These are phyloP conservation scores for Steinernema scapterisci DNA, from an alignment of 2,888 invertebrate genomes.

Conservation along the genomic window DNA sequence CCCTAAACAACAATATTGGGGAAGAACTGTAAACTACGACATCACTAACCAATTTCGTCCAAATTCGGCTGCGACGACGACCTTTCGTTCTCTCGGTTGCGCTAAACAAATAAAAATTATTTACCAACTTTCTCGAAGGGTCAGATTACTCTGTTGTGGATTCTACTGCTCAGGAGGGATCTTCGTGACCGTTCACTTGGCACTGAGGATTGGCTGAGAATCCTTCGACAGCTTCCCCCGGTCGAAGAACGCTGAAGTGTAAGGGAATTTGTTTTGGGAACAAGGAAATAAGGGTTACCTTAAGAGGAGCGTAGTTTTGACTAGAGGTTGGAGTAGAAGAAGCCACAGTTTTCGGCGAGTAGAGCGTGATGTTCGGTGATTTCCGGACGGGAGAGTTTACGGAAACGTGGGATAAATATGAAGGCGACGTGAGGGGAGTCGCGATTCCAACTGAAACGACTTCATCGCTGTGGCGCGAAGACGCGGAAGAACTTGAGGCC, in stretches of 20 bases:
- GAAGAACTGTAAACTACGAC: no score
- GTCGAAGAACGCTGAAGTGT: conserved; percentile 4
- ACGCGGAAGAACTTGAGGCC: neutral
- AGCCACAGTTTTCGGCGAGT: neutral
- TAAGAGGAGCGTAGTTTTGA: neutral
- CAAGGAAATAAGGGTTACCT: neutral
- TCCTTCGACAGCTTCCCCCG: conserved; percentile 5
- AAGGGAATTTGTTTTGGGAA: neutral
- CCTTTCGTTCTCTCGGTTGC: conserved; percentile 1
- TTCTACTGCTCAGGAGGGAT: neutral
- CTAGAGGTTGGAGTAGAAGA: neutral
- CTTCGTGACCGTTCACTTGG: neutral
- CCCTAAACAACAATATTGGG: no score
- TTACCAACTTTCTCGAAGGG: neutral
- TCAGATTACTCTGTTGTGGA: conserved; percentile 9
- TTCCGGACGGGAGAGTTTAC: neutral
- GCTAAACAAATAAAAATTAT: neutral
- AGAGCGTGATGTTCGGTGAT: neutral
- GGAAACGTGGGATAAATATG: conserved; percentile 8
- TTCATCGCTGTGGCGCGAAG: conserved; percentile 8
- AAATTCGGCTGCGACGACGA: conserved; percentile 7
- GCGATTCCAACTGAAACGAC: neutral
- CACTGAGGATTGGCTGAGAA: conserved; percentile 23
- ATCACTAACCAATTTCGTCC: conserved; percentile 3
- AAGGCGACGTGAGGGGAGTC: conserved; percentile 19